Conservation (phyloP, 2,113 vertebrate genomes). For the Carassius carassius region DNA sequence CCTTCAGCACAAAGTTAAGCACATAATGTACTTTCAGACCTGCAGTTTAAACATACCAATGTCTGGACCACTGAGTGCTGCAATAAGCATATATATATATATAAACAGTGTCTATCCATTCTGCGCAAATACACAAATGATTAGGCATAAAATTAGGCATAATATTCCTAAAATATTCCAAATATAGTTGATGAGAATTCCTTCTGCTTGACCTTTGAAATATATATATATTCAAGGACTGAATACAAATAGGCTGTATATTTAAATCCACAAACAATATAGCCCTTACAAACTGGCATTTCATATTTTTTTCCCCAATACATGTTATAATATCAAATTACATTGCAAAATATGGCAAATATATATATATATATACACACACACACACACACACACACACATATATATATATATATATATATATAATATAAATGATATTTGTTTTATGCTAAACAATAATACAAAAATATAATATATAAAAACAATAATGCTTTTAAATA, state of each 20-base stretch:
- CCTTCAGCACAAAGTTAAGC: not conserved
- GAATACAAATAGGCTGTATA: no score
- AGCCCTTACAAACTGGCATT: not conserved
- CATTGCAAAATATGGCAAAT: no score
- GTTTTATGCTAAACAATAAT: no score
- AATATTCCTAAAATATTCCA: not conserved
- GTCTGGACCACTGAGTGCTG: not conserved
- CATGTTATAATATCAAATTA: not conserved
- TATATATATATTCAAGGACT: not conserved
- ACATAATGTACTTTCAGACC: not conserved
- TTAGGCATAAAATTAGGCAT: not conserved
- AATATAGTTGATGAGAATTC: not conserved
- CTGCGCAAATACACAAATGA: not conserved
- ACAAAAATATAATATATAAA: no score
- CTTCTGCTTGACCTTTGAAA: not conserved
- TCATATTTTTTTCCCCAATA: not conserved
- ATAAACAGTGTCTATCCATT: not conserved
- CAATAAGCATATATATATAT: not conserved
- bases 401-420: no score
- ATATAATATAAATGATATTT: no score
- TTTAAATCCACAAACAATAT: not conserved
- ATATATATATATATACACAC: no score
- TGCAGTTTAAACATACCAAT: conserved; percentile 1
- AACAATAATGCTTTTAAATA: no score
- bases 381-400: no score